Percentiles rank a stretch among this genome's conserved stretches.
Conservation (phyloP, 2,797 vertebrate genomes). For the Sebastes baramenuke region DNA sequence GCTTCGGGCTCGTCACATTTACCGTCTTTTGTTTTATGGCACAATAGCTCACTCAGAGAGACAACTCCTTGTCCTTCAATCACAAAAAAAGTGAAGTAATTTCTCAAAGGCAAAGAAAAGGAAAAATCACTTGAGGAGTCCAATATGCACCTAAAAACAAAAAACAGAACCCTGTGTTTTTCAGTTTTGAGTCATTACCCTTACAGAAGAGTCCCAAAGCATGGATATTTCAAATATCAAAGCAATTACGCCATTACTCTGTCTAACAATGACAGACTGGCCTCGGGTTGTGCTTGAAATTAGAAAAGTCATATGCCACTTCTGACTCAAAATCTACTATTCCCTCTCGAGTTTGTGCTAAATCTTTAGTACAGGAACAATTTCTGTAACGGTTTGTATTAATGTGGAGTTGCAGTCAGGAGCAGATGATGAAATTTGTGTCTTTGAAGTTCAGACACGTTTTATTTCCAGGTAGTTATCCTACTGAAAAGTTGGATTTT, state of each 20-base stretch:
- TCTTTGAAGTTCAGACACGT: neutral
- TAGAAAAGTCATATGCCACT: conserved; percentile 11
- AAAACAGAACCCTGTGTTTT: conserved; percentile 16
- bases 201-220: neutral
- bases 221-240: conserved; percentile 55
- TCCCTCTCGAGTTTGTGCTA: neutral
- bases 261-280: conserved; percentile 23
- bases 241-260: conserved; percentile 42
- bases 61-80: neutral
- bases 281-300: conserved; percentile 32
- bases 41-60: conserved; percentile 2
- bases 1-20: neutral
- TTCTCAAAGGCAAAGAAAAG: conserved; percentile 21
- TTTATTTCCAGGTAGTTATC: conserved; percentile 6
- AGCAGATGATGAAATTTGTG: neutral
- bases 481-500: neutral
- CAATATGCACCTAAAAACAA: conserved; percentile 19
- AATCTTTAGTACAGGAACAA: neutral
- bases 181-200: conserved; percentile 28
- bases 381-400: neutral
- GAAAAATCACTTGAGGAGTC: conserved; percentile 8
- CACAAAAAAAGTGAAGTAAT: conserved; percentile 21
- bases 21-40: neutral
- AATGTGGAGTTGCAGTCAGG: neutral
- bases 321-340: conserved; percentile 13